phyloP scores from a whole-genome alignment of 23 tunicate genomes.

The Styela plicata region DNA sequence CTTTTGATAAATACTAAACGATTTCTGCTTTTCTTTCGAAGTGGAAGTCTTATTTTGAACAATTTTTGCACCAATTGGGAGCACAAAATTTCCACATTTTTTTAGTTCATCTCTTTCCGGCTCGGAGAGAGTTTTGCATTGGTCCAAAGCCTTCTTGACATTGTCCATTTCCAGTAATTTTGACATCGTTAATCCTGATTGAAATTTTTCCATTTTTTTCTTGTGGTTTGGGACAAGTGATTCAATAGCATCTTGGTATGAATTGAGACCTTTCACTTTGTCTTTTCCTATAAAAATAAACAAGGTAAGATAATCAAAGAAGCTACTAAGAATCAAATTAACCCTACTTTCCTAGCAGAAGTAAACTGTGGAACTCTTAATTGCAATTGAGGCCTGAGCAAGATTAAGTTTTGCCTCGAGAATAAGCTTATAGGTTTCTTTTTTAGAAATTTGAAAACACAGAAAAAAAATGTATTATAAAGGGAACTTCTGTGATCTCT shows the following conservation, averaged over 20 bases:
- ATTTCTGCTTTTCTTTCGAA: not conserved
- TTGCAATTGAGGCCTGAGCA: too few relatives aligned
- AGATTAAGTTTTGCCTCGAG: too few relatives aligned
- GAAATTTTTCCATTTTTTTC: not conserved
- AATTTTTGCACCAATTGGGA: not conserved
- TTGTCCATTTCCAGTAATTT: not conserved
- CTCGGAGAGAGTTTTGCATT: constrained; percentile 9
- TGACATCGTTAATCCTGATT: constrained; percentile 2
- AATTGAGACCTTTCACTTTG: not conserved
- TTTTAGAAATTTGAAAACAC: too few relatives aligned
- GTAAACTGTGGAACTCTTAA: too few relatives aligned
- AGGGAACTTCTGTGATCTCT: too few relatives aligned
- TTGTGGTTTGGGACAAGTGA: constrained; percentile 19
- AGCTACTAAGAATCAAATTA: too few relatives aligned
- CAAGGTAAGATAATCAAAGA: too few relatives aligned
- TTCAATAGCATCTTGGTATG: not conserved
- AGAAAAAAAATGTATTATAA: too few relatives aligned
- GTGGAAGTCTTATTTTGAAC: not conserved
- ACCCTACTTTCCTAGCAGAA: too few relatives aligned
- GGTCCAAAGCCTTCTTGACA: constrained; percentile 3
- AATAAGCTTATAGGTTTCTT: too few relatives aligned
- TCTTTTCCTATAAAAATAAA: constrained; percentile 3
- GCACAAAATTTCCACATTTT: not conserved
- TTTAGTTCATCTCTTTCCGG: constrained; percentile 9
- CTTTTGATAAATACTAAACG: not conserved